Evolutionary conservation across 2,113 vertebrate species (phyloP).

Genomic region (Calypte anna): DNA sequence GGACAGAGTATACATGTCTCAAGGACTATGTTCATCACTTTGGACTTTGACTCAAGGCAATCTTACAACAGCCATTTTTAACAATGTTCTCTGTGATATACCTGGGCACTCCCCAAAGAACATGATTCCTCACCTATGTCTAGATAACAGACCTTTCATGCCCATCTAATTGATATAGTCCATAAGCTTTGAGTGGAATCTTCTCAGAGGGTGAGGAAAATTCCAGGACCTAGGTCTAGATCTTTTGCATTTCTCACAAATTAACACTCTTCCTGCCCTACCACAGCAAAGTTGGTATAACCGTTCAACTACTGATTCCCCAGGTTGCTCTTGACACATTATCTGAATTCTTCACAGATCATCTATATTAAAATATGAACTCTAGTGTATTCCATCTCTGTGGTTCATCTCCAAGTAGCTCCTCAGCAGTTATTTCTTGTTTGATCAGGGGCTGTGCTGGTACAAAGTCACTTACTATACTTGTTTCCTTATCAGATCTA

Average conservation of each 20-base stretch:
- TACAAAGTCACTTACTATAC: not conserved
- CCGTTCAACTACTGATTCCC: not conserved
- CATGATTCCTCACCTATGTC: not conserved
- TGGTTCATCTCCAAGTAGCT: not conserved
- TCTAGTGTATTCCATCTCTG: not conserved
- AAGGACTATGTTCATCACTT: not conserved
- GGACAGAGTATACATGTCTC: not conserved
- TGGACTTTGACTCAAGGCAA: not conserved
- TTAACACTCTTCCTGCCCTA: not conserved
- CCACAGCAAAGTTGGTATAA: not conserved
- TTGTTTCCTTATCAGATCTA: not conserved
- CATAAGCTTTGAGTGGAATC: fast-evolving
- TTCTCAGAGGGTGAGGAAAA: not conserved
- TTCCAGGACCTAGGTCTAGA: not conserved
- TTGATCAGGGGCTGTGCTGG: not conserved
- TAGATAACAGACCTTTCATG: not conserved
- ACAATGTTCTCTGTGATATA: fast-evolving
- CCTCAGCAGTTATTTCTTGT: not conserved
- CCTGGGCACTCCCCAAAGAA: not conserved
- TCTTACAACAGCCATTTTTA: not conserved
- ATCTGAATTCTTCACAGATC: not conserved
- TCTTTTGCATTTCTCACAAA: not conserved
- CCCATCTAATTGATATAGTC: not conserved
- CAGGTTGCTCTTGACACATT: not conserved
- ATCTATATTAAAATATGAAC: not conserved